A percentile compares a stretch with the other conserved stretches of the same genome.
Conservation (phyloP, 2,113 vertebrate genomes). For the Microtus ochrogaster region DNA sequence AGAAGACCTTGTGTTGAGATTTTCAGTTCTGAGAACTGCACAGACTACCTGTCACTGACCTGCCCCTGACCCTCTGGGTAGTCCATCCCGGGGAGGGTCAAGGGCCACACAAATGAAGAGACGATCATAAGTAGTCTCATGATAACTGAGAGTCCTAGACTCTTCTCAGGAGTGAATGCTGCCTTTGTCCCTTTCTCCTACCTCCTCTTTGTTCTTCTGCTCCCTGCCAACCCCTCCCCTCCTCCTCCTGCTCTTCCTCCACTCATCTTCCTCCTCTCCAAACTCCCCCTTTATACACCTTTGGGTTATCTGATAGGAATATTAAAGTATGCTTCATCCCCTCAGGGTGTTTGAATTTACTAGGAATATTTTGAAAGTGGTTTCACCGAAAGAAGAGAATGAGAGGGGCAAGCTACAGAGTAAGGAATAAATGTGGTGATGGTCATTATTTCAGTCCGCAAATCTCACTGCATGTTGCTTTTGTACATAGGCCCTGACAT, state of each 20-base stretch:
- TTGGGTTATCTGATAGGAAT: not conserved
- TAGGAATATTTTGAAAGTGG: not conserved
- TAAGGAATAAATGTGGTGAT: not conserved
- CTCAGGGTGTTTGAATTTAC: not conserved
- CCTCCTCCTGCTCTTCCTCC: not conserved
- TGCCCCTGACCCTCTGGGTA: not conserved
- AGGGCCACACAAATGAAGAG: not conserved
- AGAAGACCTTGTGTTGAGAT: not conserved
- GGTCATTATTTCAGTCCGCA: not conserved
- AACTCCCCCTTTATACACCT: not conserved
- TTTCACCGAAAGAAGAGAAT: not conserved
- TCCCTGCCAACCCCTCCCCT: not conserved
- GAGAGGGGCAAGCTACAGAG: rapidly evolving
- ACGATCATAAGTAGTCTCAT: not conserved
- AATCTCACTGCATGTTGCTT: not conserved
- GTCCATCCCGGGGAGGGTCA: too few species aligned
- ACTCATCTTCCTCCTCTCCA: not conserved
- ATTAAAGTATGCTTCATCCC: not conserved
- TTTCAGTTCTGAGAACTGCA: not conserved
- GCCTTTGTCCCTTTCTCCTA: not conserved
- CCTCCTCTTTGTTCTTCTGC: not conserved
- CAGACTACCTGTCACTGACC: not conserved
- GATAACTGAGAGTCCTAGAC: not conserved
- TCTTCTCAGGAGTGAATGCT: not conserved
- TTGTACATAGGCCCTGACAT: rapidly evolving